These are phyloP conservation scores for Henricia sp. DNA, from an alignment of 53 echinoderm and acorn worm genomes.

Conservation along the genomic window DNA sequence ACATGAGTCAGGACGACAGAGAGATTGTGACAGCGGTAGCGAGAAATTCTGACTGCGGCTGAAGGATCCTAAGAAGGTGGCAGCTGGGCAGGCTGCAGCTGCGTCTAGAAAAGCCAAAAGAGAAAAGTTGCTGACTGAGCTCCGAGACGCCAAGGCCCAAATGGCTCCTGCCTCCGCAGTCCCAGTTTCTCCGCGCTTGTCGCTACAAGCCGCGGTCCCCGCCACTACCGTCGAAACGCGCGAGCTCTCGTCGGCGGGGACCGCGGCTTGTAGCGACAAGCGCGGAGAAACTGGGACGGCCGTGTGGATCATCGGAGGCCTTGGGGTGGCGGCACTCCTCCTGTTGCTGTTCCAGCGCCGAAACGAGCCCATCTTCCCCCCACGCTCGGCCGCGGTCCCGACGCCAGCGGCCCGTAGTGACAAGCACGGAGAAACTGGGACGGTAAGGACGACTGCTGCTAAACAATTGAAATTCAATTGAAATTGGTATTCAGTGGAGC, in stretches of 20 bases:
- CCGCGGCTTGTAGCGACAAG: no score
- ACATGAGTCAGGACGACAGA: no score
- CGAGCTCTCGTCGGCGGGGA: not conserved
- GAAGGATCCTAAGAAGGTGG: conserved; percentile 10
- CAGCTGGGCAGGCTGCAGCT: not conserved
- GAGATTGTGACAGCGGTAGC: no score
- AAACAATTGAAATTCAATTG: not conserved
- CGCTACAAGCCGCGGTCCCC: no score
- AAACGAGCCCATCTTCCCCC: not conserved
- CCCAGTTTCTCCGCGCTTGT: no score
- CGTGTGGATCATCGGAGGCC: not conserved
- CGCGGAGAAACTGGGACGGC: no score
- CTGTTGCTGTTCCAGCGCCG: not conserved
- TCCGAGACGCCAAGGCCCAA: not conserved
- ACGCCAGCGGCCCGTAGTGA: not conserved
- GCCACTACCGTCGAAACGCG: not conserved
- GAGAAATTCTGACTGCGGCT: no score
- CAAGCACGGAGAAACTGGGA: no score
- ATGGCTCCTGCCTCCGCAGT: not conserved
- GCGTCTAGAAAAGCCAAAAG: not conserved
- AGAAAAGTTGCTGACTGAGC: not conserved
- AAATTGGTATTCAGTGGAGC: not conserved
- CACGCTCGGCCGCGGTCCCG: not conserved
- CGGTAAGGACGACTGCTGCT: not conserved
- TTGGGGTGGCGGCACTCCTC: no score